These are phyloP conservation scores for Meiosimyza platycephala DNA, from an alignment of 2,888 invertebrate species.

Conservation along the genomic window DNA sequence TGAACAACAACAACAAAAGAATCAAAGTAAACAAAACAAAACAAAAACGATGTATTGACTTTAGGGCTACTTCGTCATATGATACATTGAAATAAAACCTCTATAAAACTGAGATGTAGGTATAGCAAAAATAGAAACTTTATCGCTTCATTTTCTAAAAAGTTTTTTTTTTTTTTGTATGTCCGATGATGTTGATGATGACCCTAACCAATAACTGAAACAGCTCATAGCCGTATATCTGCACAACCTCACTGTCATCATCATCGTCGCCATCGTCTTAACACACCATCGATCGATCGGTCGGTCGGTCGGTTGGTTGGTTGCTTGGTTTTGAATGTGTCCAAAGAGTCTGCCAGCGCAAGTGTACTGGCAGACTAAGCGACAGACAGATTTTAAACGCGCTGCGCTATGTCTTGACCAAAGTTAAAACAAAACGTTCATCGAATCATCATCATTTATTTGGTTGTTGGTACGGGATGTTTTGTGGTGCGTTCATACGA, in stretches of 20 bases:
- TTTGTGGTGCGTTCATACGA: not conserved
- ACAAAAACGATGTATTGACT: constrained; percentile 17
- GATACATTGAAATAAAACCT: constrained; percentile 32
- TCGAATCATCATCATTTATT: constrained; percentile 37
- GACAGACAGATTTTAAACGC: constrained; percentile 20
- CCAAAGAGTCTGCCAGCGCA: constrained; percentile 45
- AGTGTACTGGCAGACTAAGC: constrained; percentile 39
- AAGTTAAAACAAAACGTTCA: constrained; percentile 31
- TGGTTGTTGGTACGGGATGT: constrained; percentile 11
- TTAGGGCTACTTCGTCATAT: constrained; percentile 31
- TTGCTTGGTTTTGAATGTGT: constrained; percentile 31
- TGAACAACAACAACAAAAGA: constrained; percentile 10
- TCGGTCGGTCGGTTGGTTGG: not conserved
- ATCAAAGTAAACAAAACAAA: constrained; percentile 11
- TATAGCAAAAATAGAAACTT: constrained; percentile 42
- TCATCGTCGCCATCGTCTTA: not conserved
- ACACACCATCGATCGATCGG: not conserved
- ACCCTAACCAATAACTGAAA: constrained; percentile 18
- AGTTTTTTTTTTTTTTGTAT: constrained; percentile 50
- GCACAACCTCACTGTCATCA: not conserved
- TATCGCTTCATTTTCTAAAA: constrained; percentile 61
- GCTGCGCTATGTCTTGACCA: constrained; percentile 39
- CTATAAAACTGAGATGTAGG: not conserved
- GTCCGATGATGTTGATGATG: constrained; percentile 46
- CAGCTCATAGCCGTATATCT: not conserved